Conservation (phyloP, 2,888 invertebrate species). For the Epicampocera succincta region DNA sequence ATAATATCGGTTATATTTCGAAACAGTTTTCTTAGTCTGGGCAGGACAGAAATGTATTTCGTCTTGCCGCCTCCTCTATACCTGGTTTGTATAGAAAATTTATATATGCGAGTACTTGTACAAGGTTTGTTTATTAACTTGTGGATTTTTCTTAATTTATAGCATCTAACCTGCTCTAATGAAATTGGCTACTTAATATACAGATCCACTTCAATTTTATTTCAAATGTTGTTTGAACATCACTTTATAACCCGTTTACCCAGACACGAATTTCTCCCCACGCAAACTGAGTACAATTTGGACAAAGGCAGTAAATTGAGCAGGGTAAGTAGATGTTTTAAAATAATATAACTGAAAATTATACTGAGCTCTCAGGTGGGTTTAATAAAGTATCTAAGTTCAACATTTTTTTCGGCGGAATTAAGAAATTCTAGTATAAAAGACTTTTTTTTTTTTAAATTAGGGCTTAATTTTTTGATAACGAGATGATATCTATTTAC, state of each 20-base stretch:
- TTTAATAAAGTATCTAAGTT: too few species aligned
- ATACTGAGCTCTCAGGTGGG: too few species aligned
- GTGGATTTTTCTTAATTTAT: constrained; percentile 77
- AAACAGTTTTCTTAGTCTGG: constrained; percentile 83
- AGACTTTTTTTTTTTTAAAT: too few species aligned
- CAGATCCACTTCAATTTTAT: constrained; percentile 84
- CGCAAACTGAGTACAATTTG: constrained; percentile 81
- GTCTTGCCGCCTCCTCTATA: constrained; percentile 85
- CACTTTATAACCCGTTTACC: constrained; percentile 85
- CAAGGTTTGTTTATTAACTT: neutral
- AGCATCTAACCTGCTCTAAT: constrained; percentile 84
- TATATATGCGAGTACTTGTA: too few species aligned
- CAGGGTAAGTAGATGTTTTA: constrained; percentile 72
- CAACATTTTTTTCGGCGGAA: too few species aligned
- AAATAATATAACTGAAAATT: too few species aligned
- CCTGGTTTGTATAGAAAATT: constrained; percentile 82
- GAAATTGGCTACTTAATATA: constrained; percentile 83
- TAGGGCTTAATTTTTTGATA: too few species aligned
- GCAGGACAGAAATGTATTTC: constrained; percentile 85
- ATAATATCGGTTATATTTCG: constrained; percentile 85
- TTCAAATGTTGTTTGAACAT: constrained; percentile 86
- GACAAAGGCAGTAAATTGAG: constrained; percentile 75
- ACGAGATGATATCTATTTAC: too few species aligned
- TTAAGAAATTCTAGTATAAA: too few species aligned
- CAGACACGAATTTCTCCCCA: constrained; percentile 86